A percentile compares a stretch with the other conserved stretches of the same genome.
phyloP scores from a whole-genome alignment of 2,797 vertebrate genomes.

The Coregonus sp. region DNA sequence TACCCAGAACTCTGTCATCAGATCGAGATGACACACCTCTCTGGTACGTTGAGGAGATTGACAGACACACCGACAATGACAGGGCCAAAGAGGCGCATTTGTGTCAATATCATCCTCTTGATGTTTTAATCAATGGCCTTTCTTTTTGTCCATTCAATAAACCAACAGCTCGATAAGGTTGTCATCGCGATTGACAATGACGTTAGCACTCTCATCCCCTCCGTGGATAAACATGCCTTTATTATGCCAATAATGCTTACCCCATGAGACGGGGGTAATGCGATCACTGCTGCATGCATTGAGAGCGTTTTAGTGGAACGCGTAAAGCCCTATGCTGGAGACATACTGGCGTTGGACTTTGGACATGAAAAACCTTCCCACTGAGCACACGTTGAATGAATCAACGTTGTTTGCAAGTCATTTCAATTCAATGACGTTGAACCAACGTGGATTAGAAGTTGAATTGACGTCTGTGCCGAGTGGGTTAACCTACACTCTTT shows the following conservation, averaged over 20 bases:
- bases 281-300: slow-evolving; percentile 69
- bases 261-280: slow-evolving; percentile 57
- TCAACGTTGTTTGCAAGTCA: too few species aligned
- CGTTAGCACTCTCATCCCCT: slow-evolving; percentile 67
- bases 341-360: background rate
- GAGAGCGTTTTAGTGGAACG: slow-evolving; percentile 33
- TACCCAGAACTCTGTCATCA: slow-evolving; percentile 30
- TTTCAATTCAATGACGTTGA: too few species aligned
- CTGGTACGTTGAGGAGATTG: slow-evolving; percentile 36
- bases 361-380: background rate
- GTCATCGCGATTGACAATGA: slow-evolving; percentile 72
- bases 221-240: slow-evolving; percentile 70
- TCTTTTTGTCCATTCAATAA: slow-evolving; percentile 61
- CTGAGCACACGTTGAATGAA: too few species aligned
- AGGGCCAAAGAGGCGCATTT: slow-evolving; percentile 44
- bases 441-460: too few species aligned
- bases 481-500: too few species aligned
- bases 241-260: slow-evolving; percentile 68
- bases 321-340: slow-evolving; percentile 30
- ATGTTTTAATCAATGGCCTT: slow-evolving; percentile 68
- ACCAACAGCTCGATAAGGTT: slow-evolving; percentile 70
- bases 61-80: slow-evolving; percentile 52
- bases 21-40: slow-evolving; percentile 53
- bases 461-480: too few species aligned
- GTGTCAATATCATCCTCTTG: slow-evolving; percentile 65